Evolutionary conservation across 2,888 invertebrate genomes (phyloP).

Genomic region (Sinopyrophorus schimmeli): DNA sequence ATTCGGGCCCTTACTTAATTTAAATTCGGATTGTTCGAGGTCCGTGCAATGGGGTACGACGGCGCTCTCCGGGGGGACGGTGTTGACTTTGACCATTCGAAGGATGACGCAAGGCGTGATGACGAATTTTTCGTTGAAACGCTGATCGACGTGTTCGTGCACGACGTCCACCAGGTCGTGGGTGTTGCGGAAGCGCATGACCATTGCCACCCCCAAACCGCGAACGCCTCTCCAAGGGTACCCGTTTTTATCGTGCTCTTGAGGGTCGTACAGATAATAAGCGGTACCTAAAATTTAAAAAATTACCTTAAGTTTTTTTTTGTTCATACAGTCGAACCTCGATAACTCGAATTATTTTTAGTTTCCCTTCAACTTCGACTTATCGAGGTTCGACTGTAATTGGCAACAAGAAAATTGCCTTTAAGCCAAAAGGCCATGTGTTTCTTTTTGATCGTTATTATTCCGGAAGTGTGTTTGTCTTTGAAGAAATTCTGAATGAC

Average conservation of each 20-base stretch:
- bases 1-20: background rate
- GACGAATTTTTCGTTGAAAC: conserved; percentile 25
- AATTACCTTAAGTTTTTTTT: too few species aligned
- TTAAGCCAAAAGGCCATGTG: conserved; percentile 47
- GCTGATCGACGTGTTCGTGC: conserved; percentile 37
- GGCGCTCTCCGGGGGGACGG: conserved; percentile 36
- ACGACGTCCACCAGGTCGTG: conserved; percentile 41
- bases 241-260: conserved; percentile 46
- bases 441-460: conserved; percentile 41
- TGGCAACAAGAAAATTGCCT: too few species aligned
- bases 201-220: conserved; percentile 40
- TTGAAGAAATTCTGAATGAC: conserved; percentile 43
- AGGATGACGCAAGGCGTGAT: conserved; percentile 40
- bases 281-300: conserved; percentile 33
- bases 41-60: conserved; percentile 11
- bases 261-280: conserved; percentile 48
- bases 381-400: too few species aligned
- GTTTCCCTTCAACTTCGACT: too few species aligned
- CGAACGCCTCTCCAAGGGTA: conserved; percentile 41
- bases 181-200: conserved; percentile 41
- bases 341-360: too few species aligned
- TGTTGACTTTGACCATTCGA: conserved; percentile 42
- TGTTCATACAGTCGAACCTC: too few species aligned
- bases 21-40: background rate
- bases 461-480: conserved; percentile 40